A percentile compares a stretch with the other conserved stretches of the same genome.
These are phyloP conservation scores for Timema podura DNA, from an alignment of 2,888 invertebrate species.

Conservation along the genomic window DNA sequence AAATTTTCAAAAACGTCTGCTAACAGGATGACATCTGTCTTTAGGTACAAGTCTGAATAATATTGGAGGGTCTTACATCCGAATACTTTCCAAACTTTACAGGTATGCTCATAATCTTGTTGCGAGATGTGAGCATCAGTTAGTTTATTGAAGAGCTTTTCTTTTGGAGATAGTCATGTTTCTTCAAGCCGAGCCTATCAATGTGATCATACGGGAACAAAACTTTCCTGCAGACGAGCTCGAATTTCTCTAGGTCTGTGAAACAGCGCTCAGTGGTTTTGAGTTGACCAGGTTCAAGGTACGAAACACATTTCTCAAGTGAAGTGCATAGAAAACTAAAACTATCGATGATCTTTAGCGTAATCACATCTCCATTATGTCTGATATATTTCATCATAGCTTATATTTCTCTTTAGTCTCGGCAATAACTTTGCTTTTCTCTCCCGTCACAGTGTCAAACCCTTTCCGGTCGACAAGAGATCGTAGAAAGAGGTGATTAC, in stretches of 20 bases:
- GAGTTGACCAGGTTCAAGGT: too few species aligned
- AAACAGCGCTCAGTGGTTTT: too few species aligned
- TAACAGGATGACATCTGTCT: not conserved
- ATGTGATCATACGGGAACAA: not conserved
- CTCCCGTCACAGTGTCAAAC: too few species aligned
- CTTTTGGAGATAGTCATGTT: not conserved
- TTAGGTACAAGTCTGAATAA: not conserved
- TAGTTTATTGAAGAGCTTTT: not conserved
- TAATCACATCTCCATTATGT: too few species aligned
- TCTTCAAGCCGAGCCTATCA: not conserved
- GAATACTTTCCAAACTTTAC: not conserved
- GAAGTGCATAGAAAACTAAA: too few species aligned
- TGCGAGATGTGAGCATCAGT: not conserved
- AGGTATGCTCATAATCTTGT: not conserved
- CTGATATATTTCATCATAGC: too few species aligned
- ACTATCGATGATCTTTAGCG: too few species aligned
- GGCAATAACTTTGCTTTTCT: too few species aligned
- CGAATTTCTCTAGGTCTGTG: not conserved
- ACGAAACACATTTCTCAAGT: too few species aligned
- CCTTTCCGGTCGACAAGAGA: too few species aligned
- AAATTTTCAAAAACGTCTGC: conserved; percentile 10
- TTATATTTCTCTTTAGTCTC: too few species aligned
- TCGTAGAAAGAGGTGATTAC: too few species aligned
- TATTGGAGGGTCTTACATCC: not conserved
- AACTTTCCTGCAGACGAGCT: not conserved